phyloP scores from a whole-genome alignment of 2,113 vertebrate species.

The Prunella fulvescens region DNA sequence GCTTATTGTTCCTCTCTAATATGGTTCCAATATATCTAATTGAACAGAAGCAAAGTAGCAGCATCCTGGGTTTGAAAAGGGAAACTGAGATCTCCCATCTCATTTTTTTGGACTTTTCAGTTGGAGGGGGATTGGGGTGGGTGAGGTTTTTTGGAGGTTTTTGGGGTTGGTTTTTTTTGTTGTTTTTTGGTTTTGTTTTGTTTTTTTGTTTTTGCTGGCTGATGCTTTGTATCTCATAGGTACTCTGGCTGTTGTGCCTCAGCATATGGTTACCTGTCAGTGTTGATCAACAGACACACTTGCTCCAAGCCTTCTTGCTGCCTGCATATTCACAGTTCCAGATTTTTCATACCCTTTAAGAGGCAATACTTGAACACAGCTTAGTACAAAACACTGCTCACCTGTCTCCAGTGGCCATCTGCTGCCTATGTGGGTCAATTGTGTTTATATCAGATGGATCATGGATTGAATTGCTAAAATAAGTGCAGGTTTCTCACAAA shows the following conservation, averaged over 20 bases:
- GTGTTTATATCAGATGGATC: not conserved
- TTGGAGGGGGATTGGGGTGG: not conserved
- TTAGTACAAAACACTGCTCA: not conserved
- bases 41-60: not conserved
- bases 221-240: not conserved
- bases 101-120: not conserved
- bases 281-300: not conserved
- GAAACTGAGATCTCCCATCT: not conserved
- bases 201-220: not conserved
- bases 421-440: not conserved
- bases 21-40: not conserved
- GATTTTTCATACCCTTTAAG: not conserved
- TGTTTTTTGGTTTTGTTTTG: no score
- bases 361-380: not conserved
- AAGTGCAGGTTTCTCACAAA: not conserved
- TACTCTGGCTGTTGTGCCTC: not conserved
- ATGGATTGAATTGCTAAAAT: not conserved
- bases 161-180: no score
- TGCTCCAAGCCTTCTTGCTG: not conserved
- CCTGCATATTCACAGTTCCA: not conserved
- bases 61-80: not conserved
- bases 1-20: not conserved
- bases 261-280: not conserved
- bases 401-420: not conserved
- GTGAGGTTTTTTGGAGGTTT: rapidly evolving